These are phyloP conservation scores for Gastracanthus pulcherrimus DNA, from an alignment of 2,888 invertebrate species.

Conservation along the genomic window DNA sequence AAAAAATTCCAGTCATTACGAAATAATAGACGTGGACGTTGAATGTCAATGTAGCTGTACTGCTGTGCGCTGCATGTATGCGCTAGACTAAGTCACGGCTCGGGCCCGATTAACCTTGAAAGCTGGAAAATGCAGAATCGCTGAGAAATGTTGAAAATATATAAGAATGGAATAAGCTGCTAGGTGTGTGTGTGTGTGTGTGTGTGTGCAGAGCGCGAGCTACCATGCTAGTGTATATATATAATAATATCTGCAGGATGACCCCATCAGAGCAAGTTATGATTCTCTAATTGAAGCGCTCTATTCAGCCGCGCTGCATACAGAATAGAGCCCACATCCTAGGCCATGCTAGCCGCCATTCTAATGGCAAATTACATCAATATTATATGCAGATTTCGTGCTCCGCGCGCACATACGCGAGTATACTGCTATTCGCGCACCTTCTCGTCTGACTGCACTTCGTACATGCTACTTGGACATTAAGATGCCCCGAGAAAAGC, in stretches of 20 bases:
- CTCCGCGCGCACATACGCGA: slow-evolving; percentile 51
- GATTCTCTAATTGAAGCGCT: slow-evolving; percentile 76
- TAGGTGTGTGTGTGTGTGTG: background rate
- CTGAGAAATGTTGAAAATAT: background rate
- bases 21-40: slow-evolving; percentile 33
- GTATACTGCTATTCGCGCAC: background rate
- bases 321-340: slow-evolving; percentile 72
- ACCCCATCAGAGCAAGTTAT: slow-evolving; percentile 74
- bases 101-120: background rate
- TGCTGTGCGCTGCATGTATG: background rate
- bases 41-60: slow-evolving; percentile 36
- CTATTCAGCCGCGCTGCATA: slow-evolving; percentile 71
- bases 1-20: slow-evolving; percentile 47
- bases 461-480: no score
- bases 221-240: background rate
- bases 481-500: no score
- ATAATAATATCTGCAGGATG: slow-evolving; percentile 72
- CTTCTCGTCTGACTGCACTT: background rate
- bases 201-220: background rate
- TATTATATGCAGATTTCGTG: slow-evolving; percentile 73
- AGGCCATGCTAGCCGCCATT: slow-evolving; percentile 67
- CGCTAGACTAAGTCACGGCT: no score
- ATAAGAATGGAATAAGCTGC: no score
- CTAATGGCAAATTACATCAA: slow-evolving; percentile 74
- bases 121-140: background rate